Base-by-base conservation (phyloP, 1,140 invertebrate species). In the Homalodisca vitripennis region DNA sequence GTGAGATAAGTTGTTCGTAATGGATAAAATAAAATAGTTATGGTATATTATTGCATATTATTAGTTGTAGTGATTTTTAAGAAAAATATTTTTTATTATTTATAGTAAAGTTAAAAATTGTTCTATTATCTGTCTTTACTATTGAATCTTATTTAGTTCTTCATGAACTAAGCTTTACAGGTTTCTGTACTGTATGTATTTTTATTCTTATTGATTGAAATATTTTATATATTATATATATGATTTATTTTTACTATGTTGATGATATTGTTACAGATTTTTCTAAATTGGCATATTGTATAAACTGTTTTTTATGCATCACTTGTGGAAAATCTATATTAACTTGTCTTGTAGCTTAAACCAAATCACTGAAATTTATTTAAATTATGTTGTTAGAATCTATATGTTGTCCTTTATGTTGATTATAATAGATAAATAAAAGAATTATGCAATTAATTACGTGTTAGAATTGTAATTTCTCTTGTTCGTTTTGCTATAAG, bases 391-490 rank as follows among this genome's bases (percentile, higher is more conserved):
- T 66, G 63, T 66, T 66, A 34, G 63, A 46, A 47, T 66, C 41
- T 66, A 46, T 66, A 66, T 66, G 63, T 66, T 20, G 32, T 66
- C 32, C 47, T 64, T 66, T 66, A 66, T 66, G 63, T 66, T 66
- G 20, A 66, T 46, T 66, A 47, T 66, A 46, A 24, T 26, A 60
- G 27, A 34, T 66, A 46, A 66, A 66, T 66, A 66, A 66, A 66
- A 20, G 27, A 31, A 27, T 46, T 66, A 66, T 66, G n/a, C 32
- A 66, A 66, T 29, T 10, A 51, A 51, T 51, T 20, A n/a, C 22
- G 48, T 51, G 48, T 51, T 6, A 10, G 34, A 51, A 51, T 10
- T 51, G 55, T 60, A 30, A 26, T 60, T 22, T n/a, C 3, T 30
- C 55, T 60, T 13, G 26, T 60, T 27, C 55, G 10, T 60, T 60